Evolutionary conservation across 2,888 invertebrate genomes (phyloP), one percentile per base, ranked within the genome.

Genomic region (Carabus problematicus): DNA sequence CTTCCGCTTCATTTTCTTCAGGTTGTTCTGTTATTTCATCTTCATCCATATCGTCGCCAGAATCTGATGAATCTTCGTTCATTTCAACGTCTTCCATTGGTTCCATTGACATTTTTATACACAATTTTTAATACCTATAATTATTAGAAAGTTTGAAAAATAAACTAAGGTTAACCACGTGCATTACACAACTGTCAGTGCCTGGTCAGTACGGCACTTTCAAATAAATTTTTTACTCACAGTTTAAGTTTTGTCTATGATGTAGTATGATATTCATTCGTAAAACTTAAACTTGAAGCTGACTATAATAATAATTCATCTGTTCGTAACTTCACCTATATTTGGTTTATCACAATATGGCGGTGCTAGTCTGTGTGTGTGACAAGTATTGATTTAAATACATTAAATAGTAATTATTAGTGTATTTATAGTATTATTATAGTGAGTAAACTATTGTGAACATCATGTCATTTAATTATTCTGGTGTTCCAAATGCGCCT

Each of bases 1-100:
- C 78, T 8, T 76, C 80, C 69, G 81, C 82, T 47, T 81, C 82
- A 18, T 76, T 80, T 80, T 83, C 83, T 64, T 82, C 82, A 62
- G 84, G 83, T 54, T 84, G 84, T 49, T 82, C 83, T 72, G 82
- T 74, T 1, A 49, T 75, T 71, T 79, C 78, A 56, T 75, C 75
- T 9, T 77, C 76, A 41, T 76, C 76, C 45, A 76, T 76, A 14
- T 72, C 72, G 19, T 75, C 74, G 7, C 70, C 71, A 58, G 75
- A 70, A 12, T 73, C 73, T 41, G 72, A 64, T 29, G 73, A 70
- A 12, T 64, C 72, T 56, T 76, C 74, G 19, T 70, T 69, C 63
- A 74, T 73, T 66, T 75, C 74, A 60, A 72, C 70, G 64, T 73
- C 70, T 56, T 72, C 63, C 56, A 69, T 71, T 45, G 66, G 63